phyloP scores from a whole-genome alignment of 2,888 invertebrate genomes.

The Cephus nigrinus region DNA sequence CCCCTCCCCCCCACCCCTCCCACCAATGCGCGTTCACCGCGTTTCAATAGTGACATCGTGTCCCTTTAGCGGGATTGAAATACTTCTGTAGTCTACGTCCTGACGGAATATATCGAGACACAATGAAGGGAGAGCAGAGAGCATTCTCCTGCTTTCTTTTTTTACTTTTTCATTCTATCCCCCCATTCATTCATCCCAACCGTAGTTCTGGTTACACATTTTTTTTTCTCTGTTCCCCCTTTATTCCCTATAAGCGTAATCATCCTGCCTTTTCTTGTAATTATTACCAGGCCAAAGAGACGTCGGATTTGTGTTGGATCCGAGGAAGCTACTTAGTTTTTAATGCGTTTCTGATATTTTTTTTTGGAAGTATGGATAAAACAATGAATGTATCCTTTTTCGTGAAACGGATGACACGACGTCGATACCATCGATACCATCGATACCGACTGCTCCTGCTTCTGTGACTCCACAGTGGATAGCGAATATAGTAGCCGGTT shows the following conservation, averaged over 20 bases:
- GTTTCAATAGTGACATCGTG: conserved; percentile 4
- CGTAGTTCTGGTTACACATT: not conserved
- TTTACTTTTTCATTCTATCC: not conserved
- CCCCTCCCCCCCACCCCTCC: no score
- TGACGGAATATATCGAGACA: not conserved
- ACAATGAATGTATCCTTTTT: no score
- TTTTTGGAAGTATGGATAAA: no score
- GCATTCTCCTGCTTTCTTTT: not conserved
- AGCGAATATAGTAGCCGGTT: no score
- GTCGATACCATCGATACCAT: no score
- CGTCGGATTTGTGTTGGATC: not conserved
- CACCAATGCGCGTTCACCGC: not conserved
- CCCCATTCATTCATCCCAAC: not conserved
- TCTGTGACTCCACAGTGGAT: no score
- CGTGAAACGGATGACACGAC: no score
- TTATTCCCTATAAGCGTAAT: not conserved
- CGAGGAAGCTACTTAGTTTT: no score
- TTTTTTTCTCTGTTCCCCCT: not conserved
- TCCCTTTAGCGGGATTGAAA: conserved; percentile 3
- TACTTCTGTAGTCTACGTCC: not conserved
- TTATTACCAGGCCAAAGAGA: not conserved
- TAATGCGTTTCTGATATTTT: no score
- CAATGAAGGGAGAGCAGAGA: not conserved
- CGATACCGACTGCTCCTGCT: no score
- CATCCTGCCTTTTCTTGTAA: no score